These are phyloP conservation scores for Tenthredo notha DNA, from an alignment of 2,888 invertebrate species.

Conservation along the genomic window DNA sequence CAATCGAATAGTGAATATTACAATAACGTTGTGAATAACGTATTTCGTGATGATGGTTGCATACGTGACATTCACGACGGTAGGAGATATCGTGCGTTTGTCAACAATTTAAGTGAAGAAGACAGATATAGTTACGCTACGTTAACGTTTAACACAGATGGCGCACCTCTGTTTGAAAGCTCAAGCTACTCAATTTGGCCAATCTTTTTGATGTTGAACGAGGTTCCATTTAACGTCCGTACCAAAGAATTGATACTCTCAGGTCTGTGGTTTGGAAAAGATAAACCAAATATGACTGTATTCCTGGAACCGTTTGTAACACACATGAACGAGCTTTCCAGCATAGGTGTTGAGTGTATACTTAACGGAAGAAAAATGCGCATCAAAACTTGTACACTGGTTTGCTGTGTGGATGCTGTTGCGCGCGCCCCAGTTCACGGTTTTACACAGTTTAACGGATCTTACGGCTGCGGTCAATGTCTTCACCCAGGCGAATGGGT, in stretches of 20 bases:
- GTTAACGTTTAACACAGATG: conserved; percentile 58
- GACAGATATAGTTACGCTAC: conserved; percentile 9
- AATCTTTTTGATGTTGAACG: conserved; percentile 56
- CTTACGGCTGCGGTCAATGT: conserved; percentile 55
- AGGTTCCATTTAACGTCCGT: conserved; percentile 54
- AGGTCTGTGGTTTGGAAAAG: conserved; percentile 57
- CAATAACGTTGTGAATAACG: too few relatives aligned
- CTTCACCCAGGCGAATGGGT: conserved; percentile 53
- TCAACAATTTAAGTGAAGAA: not conserved
- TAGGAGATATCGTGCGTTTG: too few relatives aligned
- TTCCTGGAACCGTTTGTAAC: conserved; percentile 56
- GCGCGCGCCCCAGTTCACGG: conserved; percentile 52
- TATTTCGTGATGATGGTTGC: too few relatives aligned
- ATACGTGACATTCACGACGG: too few relatives aligned
- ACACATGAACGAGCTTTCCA: conserved; percentile 55
- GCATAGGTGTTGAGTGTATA: conserved; percentile 45
- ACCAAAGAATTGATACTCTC: conserved; percentile 46
- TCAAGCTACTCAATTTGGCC: conserved; percentile 57
- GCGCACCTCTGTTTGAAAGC: conserved; percentile 55
- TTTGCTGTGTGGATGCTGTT: not conserved
- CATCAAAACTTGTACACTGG: not conserved
- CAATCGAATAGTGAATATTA: too few relatives aligned
- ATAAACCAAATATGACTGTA: conserved; percentile 57
- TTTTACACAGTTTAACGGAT: conserved; percentile 54
- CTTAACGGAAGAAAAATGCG: not conserved